These are phyloP conservation scores for Lithophane leautieri DNA, from an alignment of 2,888 invertebrate species.

Conservation along the genomic window DNA sequence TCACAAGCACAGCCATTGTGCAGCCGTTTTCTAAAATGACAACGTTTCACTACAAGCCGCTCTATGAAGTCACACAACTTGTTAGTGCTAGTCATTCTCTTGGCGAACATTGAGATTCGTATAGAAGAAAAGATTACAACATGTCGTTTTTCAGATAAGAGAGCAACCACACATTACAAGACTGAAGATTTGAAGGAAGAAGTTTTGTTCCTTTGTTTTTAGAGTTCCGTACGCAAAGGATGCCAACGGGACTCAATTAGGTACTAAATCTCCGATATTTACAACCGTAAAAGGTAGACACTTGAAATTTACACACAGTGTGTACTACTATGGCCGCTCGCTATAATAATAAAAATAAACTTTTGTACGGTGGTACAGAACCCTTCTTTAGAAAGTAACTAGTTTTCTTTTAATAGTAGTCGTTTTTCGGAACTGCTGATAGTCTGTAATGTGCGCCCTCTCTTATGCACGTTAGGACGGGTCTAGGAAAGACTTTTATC, in stretches of 20 bases:
- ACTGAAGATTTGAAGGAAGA: not conserved
- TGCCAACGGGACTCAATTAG: no score
- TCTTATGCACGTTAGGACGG: constrained; percentile 57
- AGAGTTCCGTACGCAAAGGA: no score
- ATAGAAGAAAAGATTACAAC: constrained; percentile 45
- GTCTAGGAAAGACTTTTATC: constrained; percentile 45
- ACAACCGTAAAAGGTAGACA: no score
- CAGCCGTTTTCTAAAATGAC: constrained; percentile 33
- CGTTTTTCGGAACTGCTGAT: not conserved
- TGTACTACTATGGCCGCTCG: no score
- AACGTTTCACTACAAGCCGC: constrained; percentile 54
- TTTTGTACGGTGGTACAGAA: no score
- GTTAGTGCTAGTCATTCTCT: constrained; percentile 31
- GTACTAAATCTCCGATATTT: no score
- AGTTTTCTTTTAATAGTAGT: not conserved
- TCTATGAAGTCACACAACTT: constrained; percentile 39
- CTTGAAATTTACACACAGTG: no score
- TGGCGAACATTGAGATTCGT: constrained; percentile 54
- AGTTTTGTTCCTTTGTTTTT: not conserved
- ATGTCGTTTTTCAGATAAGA: constrained; percentile 23
- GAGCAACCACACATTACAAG: constrained; percentile 35
- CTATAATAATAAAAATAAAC: no score
- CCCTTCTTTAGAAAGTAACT: not conserved
- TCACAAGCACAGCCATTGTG: constrained; percentile 14
- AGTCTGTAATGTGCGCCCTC: constrained; percentile 43